Percentiles rank a stretch among this genome's conserved stretches.
Conservation (phyloP, 2,888 invertebrate genomes). For the Tenodera sinensis region DNA sequence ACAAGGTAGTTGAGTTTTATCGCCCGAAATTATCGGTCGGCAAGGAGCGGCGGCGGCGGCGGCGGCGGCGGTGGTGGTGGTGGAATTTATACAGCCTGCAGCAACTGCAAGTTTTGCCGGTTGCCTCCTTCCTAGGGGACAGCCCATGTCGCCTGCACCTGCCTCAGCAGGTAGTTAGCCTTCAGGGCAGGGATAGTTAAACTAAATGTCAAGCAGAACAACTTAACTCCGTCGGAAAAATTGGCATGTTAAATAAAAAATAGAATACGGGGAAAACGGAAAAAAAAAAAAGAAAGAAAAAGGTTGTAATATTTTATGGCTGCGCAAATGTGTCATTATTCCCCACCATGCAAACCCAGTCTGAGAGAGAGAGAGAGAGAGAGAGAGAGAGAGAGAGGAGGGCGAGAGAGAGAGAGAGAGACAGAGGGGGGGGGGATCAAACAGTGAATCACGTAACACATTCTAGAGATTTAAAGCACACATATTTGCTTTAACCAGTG, state of each 20-base stretch:
- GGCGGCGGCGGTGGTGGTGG: no score
- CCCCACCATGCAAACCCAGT: neutral
- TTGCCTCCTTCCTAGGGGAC: neutral
- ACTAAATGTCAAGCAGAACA: neutral
- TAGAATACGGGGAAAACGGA: neutral
- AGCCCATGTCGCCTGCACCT: neutral
- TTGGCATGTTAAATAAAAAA: neutral
- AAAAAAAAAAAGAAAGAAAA: neutral
- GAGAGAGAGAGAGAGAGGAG: no score
- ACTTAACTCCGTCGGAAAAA: neutral
- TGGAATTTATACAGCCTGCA: neutral
- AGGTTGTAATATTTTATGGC: neutral
- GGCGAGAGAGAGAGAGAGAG: no score
- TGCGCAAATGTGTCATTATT: neutral
- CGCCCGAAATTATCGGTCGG: neutral
- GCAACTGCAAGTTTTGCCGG: neutral
- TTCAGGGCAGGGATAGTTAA: neutral
- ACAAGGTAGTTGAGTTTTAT: neutral
- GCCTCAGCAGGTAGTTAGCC: neutral
- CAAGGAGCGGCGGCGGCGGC: no score
- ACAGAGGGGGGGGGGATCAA: no score
- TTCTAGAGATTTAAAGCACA: neutral
- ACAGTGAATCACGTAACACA: neutral
- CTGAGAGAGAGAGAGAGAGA: neutral
- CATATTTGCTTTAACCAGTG: no score